Percentiles rank a stretch among this genome's conserved stretches.
phyloP scores from a whole-genome alignment of 2,113 vertebrate species.

The Ondatra zibethicus region DNA sequence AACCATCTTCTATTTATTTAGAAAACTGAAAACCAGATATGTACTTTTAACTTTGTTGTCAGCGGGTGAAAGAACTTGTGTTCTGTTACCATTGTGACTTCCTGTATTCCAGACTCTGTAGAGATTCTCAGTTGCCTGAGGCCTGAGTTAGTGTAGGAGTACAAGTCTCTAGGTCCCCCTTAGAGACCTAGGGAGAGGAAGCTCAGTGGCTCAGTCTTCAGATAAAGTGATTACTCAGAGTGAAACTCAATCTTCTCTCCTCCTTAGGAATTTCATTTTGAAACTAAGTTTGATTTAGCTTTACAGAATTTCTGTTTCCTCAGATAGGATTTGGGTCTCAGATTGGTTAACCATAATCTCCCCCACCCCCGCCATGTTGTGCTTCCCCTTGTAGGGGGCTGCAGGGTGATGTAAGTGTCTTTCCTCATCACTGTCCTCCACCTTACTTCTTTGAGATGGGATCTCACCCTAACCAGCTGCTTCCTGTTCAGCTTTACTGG shows the following conservation, averaged over 20 bases:
- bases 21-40: neutral
- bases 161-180: neutral
- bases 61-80: neutral
- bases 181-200: neutral
- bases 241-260: conserved; percentile 35
- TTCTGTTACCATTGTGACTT: conserved; percentile 16
- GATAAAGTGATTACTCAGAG: conserved; percentile 15
- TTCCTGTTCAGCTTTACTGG: neutral
- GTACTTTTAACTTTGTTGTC: neutral
- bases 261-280: conserved; percentile 22
- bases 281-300: neutral
- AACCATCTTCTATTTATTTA: neutral
- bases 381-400: neutral
- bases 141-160: neutral
- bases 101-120: neutral
- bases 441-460: neutral
- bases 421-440: neutral
- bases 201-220: neutral
- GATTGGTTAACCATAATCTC: neutral
- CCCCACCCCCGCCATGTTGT: neutral
- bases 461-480: neutral
- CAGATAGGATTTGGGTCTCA: neutral
- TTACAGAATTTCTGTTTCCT: neutral
- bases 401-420: neutral
- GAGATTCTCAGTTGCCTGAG: neutral